Base-by-base conservation (phyloP, 2,113 vertebrate species). In the Cyprinodon variegatus region DNA sequence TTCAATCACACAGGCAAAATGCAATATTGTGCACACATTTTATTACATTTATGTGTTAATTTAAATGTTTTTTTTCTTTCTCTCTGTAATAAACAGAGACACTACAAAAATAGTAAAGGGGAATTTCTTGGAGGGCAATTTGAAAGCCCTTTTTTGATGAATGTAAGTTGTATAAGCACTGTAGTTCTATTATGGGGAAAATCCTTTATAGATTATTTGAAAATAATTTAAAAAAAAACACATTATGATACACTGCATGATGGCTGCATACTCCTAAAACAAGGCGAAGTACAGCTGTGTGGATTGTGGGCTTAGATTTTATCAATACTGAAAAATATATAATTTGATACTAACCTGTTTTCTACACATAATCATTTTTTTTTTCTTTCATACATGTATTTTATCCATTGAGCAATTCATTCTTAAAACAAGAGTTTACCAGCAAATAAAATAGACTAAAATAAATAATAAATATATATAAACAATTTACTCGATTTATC, bases 161-260 rank as follows among this genome's bases (percentile, higher is more conserved):
- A 6, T 41, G 29, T 29, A 29, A 29, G 29, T 29, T 29, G 29
- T 29, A 29, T 29, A 29, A 29, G 29, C 29, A 29, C 29, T 57
- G 17, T 14, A 57, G 20, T 20, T 57, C 50, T n/a, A 17, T 45
- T 45, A 11, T 45, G 9, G 20, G 50, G 50, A 20, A 60, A n/a
- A 84, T 87, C 82, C 11, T 72, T 11, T 17, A 64, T 64, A 63
- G 62, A 81, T 74, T 63, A 84, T 48, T 38, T 79, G 5, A 0
- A 70, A 70, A 72, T 36, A 50, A 70, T 4, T 0, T 68, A 70
- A 72, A 36, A 50, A 70, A 60, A 14, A 59, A 22, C 0, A 39
- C 36, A 61, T 3, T 20, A 68, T 57, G 20, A 40, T 50, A 65
- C 60, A 29, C 29, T 29, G 29, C 29, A 66, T 46, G 43, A 20